Percentiles rank a stretch among this genome's conserved stretches.
Evolutionary conservation across 2,797 vertebrate genomes (phyloP).

Genomic region (Danio albolineatus): DNA sequence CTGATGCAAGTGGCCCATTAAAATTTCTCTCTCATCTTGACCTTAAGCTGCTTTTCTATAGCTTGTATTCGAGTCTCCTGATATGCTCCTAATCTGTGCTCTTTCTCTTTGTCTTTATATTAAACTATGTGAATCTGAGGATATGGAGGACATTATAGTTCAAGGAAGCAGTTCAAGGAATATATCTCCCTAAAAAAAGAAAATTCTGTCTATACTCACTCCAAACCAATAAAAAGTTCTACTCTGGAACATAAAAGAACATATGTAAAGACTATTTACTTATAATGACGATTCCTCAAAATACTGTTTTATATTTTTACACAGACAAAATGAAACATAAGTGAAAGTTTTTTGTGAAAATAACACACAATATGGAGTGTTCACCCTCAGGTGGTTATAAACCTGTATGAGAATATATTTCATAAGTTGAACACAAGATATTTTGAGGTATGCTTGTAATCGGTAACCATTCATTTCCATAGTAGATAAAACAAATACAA

Average conservation of each 20-base stretch:
- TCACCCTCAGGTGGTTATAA: too few relatives aligned
- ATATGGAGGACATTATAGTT: background rate
- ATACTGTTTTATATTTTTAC: background rate
- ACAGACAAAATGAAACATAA: background rate
- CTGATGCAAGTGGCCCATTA: conserved; percentile 19
- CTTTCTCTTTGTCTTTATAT: background rate
- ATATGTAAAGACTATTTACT: background rate
- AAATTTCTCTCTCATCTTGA: conserved; percentile 12
- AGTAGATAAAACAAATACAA: too few relatives aligned
- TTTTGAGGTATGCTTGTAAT: too few relatives aligned
- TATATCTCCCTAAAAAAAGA: background rate
- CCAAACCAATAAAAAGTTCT: background rate
- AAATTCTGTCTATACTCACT: background rate
- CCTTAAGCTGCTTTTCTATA: conserved; percentile 3
- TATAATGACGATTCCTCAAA: background rate
- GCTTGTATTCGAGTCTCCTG: background rate
- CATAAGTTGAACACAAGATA: too few relatives aligned
- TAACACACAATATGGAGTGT: too few relatives aligned
- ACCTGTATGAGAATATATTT: too few relatives aligned
- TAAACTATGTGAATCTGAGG: too few relatives aligned
- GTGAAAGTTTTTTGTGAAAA: too few relatives aligned
- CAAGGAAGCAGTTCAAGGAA: background rate
- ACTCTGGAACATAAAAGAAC: background rate
- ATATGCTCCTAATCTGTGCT: background rate
- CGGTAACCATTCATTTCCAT: too few relatives aligned